Evolutionary conservation across 2,888 invertebrate species (phyloP).

Genomic region (Nomada fabriciana): DNA sequence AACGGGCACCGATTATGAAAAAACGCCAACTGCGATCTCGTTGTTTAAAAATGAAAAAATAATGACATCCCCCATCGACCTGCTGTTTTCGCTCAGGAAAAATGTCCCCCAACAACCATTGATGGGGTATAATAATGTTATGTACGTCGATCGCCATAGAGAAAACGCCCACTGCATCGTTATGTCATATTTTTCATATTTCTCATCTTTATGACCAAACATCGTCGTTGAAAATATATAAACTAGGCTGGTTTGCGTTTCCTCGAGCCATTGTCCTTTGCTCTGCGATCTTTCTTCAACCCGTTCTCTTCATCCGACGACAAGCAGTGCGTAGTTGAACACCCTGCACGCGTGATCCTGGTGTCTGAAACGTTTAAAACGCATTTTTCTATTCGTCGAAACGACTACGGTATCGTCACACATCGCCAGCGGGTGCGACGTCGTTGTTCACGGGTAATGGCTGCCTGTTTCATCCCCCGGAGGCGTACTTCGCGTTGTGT

Average conservation of each 20-base stretch:
- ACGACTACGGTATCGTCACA: neutral
- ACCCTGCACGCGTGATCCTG: neutral
- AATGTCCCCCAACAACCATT: constrained; percentile 3
- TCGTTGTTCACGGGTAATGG: no score
- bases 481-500: no score
- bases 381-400: constrained; percentile 54
- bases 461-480: no score
- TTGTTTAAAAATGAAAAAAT: neutral
- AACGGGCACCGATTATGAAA: constrained; percentile 3
- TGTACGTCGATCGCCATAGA: constrained; percentile 34
- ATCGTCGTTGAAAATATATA: constrained; percentile 32
- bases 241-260: constrained; percentile 8
- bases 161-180: constrained; percentile 36
- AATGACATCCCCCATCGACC: constrained; percentile 32
- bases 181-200: constrained; percentile 47
- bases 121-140: neutral
- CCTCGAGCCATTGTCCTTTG: constrained; percentile 25
- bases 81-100: constrained; percentile 34
- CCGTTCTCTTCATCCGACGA: neutral
- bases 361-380: constrained; percentile 33
- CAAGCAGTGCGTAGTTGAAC: neutral
- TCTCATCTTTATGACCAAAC: constrained; percentile 52
- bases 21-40: constrained; percentile 11
- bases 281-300: constrained; percentile 9
- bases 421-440: neutral